Percentiles rank a stretch among this genome's conserved stretches.
phyloP scores from a whole-genome alignment of 2,113 vertebrate species.

The Haliaeetus leucogaster region DNA sequence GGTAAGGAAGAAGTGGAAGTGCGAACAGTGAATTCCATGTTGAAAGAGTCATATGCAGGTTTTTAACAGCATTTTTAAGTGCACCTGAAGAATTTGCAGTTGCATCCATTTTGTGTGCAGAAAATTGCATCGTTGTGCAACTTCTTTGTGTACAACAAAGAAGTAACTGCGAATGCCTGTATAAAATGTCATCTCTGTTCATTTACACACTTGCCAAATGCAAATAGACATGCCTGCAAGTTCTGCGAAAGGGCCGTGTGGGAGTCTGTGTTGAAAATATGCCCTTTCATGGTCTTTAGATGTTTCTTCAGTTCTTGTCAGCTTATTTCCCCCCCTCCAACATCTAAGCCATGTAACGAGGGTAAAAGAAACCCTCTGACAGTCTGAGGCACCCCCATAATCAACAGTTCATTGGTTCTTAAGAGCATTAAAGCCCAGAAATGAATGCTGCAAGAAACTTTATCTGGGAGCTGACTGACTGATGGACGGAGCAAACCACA shows the following conservation, averaged over 20 bases:
- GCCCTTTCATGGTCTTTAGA: background rate
- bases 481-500: conserved; percentile 2
- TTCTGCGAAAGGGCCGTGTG: background rate
- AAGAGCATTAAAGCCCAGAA: background rate
- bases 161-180: background rate
- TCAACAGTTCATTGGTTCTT: background rate
- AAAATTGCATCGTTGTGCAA: background rate
- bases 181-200: conserved; percentile 27
- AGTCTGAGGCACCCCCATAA: background rate
- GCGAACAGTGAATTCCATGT: conserved; percentile 51
- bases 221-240: conserved; percentile 1
- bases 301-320: conserved; percentile 5
- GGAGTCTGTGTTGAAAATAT: conserved; percentile 21
- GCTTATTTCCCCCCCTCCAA: background rate
- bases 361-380: background rate
- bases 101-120: background rate
- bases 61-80: conserved; percentile 33
- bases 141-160: background rate
- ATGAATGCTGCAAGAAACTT: conserved; percentile 10
- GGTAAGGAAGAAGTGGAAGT: conserved; percentile 38
- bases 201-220: conserved; percentile 31
- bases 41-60: conserved; percentile 39
- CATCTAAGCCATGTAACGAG: background rate
- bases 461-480: conserved; percentile 17
- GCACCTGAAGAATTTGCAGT: conserved; percentile 18